Base-by-base conservation (phyloP, 2,797 vertebrate species). In the Poeciliopsis paucimaculata region DNA sequence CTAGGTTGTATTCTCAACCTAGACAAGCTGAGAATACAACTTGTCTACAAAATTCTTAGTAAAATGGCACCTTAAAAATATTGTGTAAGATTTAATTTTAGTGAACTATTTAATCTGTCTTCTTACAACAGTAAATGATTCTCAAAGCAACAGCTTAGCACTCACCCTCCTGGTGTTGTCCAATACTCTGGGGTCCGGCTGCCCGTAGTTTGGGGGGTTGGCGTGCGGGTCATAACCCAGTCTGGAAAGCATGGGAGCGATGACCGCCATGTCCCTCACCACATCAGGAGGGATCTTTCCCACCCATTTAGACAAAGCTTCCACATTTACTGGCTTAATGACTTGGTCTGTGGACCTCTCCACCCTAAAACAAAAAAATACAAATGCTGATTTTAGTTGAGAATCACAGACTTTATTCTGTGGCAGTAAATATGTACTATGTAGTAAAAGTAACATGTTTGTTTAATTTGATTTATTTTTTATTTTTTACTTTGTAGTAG, bases 281-380 rank as follows among this genome's bases (percentile, higher is more conserved):
- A 99, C 98, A 26, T 99, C 98, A 0, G 93, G 84, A 0, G 98
- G 98, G 77, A 99, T 99, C 93, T 98, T 98, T 73, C 98, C 98
- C 53, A 99, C 98, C 98, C 98, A 99, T 90, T 99, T 99, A 26
- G 98, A 98, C 80, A 99, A 94, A 0, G 98, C 98, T 85, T 97
- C 98, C 90, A 99, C 94, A 0, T 99, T 99, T 84, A 99, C 97
- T 0, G 98, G 98, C 82, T 99, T 99, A 93, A 99, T 97, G 77
- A 99, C 98, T 89, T 99, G 98, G 90, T 99, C 98, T 66, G 98
- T 99, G 57, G 98, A 99, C 85, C 98, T 92, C 93, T 99, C 98
- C 88, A 99, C 98, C 91, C 98, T 99, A 88, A 72, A 79, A 82
- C 75, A 46, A 91, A 68, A 68, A 79, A 4, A 81, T 16, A 5